Evolutionary conservation across 2,888 invertebrate genomes (phyloP), one percentile per base, ranked within the genome.

Genomic region (Folsomia candida): DNA sequence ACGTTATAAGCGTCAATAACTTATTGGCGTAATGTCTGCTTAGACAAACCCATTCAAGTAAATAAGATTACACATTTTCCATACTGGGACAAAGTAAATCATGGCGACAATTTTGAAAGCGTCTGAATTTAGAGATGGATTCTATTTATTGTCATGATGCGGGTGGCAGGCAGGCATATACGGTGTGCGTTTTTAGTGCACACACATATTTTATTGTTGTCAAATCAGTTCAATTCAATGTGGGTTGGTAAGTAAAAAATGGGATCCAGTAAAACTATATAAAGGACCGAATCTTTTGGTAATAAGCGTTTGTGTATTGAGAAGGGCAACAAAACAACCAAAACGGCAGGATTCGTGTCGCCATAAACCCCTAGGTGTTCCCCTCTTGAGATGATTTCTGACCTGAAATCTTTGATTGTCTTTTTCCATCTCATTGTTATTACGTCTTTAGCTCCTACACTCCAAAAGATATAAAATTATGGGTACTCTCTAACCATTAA

Each of bases 341-440:
- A 73, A 67, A 78, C 75, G 76, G 75, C 65, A 74, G 76, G 79
- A 77, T 72, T 76, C 74, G 76, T 77, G 79, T 79, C 79, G 79
- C 79, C 79, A 76, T 77, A 78, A 79, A 75, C 78, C 78, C 65
- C 77, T 78, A 78, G 79, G 79, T 79, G 79, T 79, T 79, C 78
- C 79, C 71, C 75, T 76, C 74, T 68, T 72, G 65, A 62, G 65
- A 70, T 74, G 47, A 69, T 72, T 78, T 68, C 74, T 75, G 72
- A 73, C 78, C 76, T 78, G 71, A 74, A 77, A 78, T 77, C 72
- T 76, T 77, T 76, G 76, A 78, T 77, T 76, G 78, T 76, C 75
- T 78, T 74, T n/a, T n/a, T 73, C 65, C 37, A 54, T 54, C 22
- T 54, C 54, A 14, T 22, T 54, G 54, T 54, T 54, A n/a, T 54